Evolutionary conservation across 2,888 invertebrate species (phyloP), one percentile per base, ranked within the genome.

Genomic region (Labia minor): DNA sequence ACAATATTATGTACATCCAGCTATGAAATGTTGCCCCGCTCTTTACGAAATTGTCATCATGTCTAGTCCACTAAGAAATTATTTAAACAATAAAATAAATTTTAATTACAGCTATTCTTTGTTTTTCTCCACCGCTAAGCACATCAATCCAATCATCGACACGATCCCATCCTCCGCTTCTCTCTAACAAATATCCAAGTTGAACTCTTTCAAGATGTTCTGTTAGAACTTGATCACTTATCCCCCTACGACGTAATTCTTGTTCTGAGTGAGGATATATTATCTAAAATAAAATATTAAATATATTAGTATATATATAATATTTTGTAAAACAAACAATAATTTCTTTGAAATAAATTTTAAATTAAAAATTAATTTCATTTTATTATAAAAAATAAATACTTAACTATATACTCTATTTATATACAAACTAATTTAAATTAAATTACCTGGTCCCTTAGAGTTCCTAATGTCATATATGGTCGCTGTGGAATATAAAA

Each of bases 81-180:
- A n/a, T n/a, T n/a, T n/a, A n/a, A n/a, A n/a, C n/a, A n/a, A n/a
- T n/a, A n/a, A n/a, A n/a, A n/a, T n/a, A n/a, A n/a, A n/a, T n/a
- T n/a, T n/a, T n/a, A n/a, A n/a, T 80, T 75, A 92, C 89, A 65
- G 98, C 98, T 73, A 99, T 88, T 75, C 98, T 82, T 79, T 99
- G 99, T 75, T 99, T 99, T 80, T 99, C 98, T 14, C 98, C 99
- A 0, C 99, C 99, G 37, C 94, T 95, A 3, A 99, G 81, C 0
- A 98, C 95, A 77, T 99, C 99, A 85, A 97, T 91, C 98, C 98
- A 99, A 81, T 99, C 98, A 73, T 95, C 94, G 1, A 94, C 88
- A 0, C 94, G 87, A 78, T 96, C 92, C 83, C 95, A 88, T 6
- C 91, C 92, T 26, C 88, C 89, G 72, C 96, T 95, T 64, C 96